A percentile compares a stretch with the other conserved stretches of the same genome.
These are phyloP conservation scores for Ctenoplectra terminalis DNA, from an alignment of 1,140 invertebrate species.

Conservation along the genomic window DNA sequence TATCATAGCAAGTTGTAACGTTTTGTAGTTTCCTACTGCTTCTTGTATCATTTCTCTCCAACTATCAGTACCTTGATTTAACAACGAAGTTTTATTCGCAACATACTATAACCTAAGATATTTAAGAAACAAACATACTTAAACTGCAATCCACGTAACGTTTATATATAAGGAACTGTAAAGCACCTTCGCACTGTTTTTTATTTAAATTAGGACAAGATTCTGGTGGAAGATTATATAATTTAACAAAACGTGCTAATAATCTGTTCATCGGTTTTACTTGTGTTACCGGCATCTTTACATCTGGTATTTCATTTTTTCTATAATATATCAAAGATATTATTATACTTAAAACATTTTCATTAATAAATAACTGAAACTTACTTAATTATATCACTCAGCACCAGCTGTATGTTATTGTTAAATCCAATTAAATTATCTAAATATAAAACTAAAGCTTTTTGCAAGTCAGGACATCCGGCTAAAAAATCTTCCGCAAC, in stretches of 20 bases:
- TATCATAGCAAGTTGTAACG: slow-evolving; percentile 84
- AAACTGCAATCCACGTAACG: slow-evolving; percentile 85
- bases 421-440: slow-evolving; percentile 84
- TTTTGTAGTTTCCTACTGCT: slow-evolving; percentile 83
- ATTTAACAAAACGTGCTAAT: slow-evolving; percentile 85
- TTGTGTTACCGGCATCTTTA: slow-evolving; percentile 85
- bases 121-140: slow-evolving; percentile 77
- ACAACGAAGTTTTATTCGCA: slow-evolving; percentile 31
- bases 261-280: slow-evolving; percentile 85
- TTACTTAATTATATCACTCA: slow-evolving; percentile 81
- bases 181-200: slow-evolving; percentile 85
- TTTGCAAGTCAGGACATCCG: slow-evolving; percentile 84
- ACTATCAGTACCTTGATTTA: slow-evolving; percentile 82
- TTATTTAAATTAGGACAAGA: slow-evolving; percentile 86
- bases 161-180: slow-evolving; percentile 87
- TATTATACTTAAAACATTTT: background rate
- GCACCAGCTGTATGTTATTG: slow-evolving; percentile 74
- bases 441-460: slow-evolving; percentile 84
- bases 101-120: background rate
- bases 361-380: slow-evolving; percentile 19
- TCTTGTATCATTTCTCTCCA: slow-evolving; percentile 88
- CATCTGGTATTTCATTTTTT: slow-evolving; percentile 84
- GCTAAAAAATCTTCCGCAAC: slow-evolving; percentile 87
- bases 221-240: slow-evolving; percentile 85
- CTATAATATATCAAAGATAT: slow-evolving; percentile 65